Conservation (phyloP, 2,797 vertebrate genomes). For the Thamnophis elegans region DNA sequence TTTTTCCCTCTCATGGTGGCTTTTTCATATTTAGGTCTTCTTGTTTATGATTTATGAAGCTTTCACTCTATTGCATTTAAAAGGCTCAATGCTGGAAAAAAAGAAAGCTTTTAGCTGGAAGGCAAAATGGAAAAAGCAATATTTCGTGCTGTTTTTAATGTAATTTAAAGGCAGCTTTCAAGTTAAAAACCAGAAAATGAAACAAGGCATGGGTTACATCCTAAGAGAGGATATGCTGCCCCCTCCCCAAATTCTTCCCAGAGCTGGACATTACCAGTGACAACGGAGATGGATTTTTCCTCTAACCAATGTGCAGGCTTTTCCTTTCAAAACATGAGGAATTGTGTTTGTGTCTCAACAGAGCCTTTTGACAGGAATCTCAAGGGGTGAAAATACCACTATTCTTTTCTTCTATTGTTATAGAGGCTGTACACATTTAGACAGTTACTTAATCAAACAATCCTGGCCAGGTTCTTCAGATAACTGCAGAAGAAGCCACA, state of each 20-base stretch:
- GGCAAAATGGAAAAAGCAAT: slow-evolving; percentile 46
- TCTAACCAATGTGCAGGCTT: slow-evolving; percentile 33
- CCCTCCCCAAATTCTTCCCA: slow-evolving; percentile 45
- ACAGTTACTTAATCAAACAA: slow-evolving; percentile 56
- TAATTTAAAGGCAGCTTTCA: slow-evolving; percentile 60
- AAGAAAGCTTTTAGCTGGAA: slow-evolving; percentile 65
- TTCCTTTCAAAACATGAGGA: slow-evolving; percentile 25
- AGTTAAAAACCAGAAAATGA: slow-evolving; percentile 55
- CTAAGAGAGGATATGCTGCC: slow-evolving; percentile 17
- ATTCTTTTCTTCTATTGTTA: slow-evolving; percentile 43
- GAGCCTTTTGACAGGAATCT: slow-evolving; percentile 31
- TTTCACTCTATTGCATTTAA: slow-evolving; percentile 61
- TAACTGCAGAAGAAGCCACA: slow-evolving; percentile 29
- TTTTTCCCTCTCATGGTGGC: slow-evolving; percentile 13
- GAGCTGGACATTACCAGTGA: slow-evolving; percentile 46
- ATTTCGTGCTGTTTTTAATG: slow-evolving; percentile 49
- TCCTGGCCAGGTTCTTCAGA: not conserved
- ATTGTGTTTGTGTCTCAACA: slow-evolving; percentile 55
- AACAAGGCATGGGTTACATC: slow-evolving; percentile 40
- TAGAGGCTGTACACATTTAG: slow-evolving; percentile 11
- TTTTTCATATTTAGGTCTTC: slow-evolving; percentile 52
- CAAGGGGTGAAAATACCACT: slow-evolving; percentile 48
- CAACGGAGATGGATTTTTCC: slow-evolving; percentile 44
- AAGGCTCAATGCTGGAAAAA: slow-evolving; percentile 54
- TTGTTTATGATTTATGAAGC: slow-evolving; percentile 68